These are phyloP conservation scores for Sebastiscus albofasciatus DNA, from an alignment of 2,797 vertebrate species.

Conservation along the genomic window DNA sequence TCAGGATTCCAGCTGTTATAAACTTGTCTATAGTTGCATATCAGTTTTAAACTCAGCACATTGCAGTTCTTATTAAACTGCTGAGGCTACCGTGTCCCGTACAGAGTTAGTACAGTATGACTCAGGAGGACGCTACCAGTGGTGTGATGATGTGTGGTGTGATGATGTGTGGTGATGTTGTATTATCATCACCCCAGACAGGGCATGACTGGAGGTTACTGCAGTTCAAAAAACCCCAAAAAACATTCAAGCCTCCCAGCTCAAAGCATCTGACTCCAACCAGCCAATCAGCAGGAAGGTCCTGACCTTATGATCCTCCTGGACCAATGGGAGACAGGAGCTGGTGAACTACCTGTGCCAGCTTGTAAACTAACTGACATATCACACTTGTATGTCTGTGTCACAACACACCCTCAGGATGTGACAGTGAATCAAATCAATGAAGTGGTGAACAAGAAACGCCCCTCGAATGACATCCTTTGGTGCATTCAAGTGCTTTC, in stretches of 20 bases:
- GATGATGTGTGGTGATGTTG: slow-evolving; percentile 41
- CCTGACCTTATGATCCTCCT: slow-evolving; percentile 69
- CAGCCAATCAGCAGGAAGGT: slow-evolving; percentile 71
- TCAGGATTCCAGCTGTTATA: not conserved
- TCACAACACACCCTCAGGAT: not conserved
- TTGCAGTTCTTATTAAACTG: not conserved
- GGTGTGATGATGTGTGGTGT: slow-evolving; percentile 56
- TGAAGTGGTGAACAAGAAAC: not conserved
- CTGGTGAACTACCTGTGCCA: slow-evolving; percentile 28
- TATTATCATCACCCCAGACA: slow-evolving; percentile 36
- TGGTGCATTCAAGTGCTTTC: not conserved
- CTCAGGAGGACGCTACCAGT: slow-evolving; percentile 25
- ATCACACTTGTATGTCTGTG: not conserved
- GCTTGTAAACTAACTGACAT: not conserved
- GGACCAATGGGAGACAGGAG: slow-evolving; percentile 65
- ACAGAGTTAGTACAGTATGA: not conserved
- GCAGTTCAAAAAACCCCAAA: slow-evolving; percentile 63
- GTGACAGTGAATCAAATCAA: not conserved
- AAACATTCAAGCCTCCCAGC: slow-evolving; percentile 27
- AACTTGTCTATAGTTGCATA: no score
- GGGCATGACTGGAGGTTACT: slow-evolving; percentile 70
- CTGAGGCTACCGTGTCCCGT: not conserved
- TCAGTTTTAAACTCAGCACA: not conserved
- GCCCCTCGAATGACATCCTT: not conserved
- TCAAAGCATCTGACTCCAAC: slow-evolving; percentile 71